Percentiles rank a stretch among this genome's conserved stretches.
Evolutionary conservation across 1,140 invertebrate species (phyloP).

Genomic region (Hyphantria cunea): DNA sequence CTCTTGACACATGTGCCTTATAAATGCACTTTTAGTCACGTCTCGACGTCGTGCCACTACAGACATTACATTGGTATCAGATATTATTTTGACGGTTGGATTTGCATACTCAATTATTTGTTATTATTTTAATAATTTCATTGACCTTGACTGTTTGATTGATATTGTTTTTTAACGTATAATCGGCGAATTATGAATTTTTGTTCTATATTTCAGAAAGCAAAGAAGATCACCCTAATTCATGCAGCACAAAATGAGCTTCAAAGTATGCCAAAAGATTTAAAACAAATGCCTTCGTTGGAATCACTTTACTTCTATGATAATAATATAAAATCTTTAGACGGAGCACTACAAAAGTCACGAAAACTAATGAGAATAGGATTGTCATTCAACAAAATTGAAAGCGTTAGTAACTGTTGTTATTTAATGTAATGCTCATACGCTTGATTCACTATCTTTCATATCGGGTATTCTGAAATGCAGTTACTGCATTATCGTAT

Average conservation of each 20-base stretch:
- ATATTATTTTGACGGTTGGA: no score
- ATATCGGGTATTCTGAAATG: no score
- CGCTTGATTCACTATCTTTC: not conserved
- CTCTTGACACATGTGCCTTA: no score
- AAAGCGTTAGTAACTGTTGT: constrained; percentile 82
- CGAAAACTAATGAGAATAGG: constrained; percentile 85
- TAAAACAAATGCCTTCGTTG: constrained; percentile 85
- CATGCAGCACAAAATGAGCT: constrained; percentile 88
- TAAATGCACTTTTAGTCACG: no score
- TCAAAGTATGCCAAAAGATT: constrained; percentile 85
- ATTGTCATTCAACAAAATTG: constrained; percentile 87
- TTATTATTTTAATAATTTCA: no score
- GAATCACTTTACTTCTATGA: constrained; percentile 87
- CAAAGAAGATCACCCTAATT: constrained; percentile 85
- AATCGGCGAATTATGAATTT: not conserved
- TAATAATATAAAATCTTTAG: constrained; percentile 86
- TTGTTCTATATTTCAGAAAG: constrained; percentile 72
- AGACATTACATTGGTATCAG: no score
- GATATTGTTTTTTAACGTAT: no score
- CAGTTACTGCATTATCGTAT: no score
- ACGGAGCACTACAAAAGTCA: constrained; percentile 86
- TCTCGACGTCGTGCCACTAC: no score
- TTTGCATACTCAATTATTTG: no score
- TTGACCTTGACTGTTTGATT: no score
- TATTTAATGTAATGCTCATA: no score